Base-by-base conservation (phyloP, 2,113 vertebrate genomes). In the Chaetorhynchus papuensis region DNA sequence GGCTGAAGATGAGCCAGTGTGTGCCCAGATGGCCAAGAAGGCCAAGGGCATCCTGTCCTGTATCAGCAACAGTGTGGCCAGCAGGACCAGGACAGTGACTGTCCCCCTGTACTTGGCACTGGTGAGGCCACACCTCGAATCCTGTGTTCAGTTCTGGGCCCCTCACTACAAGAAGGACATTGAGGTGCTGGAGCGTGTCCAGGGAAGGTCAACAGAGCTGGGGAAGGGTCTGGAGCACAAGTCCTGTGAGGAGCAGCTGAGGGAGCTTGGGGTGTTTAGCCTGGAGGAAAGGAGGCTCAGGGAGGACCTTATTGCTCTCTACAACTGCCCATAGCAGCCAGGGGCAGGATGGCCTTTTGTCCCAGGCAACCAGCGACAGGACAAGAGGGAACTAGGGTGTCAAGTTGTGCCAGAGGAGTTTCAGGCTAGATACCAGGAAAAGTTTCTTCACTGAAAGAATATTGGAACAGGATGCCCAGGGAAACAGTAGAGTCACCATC, bases 91-190 rank as follows among this genome's bases (percentile, higher is more conserved):
- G 50, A 12, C 18, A 28, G 74, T 0, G 47, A 47, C 2, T 0
- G 13, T 26, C 1, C 2, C 37, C 23, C 41, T 30, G 2, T n/a
- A 3, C 15, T 52, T 0, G 0, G 18, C 27, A 23, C 33, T 81
- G 37, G 1, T 75, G 53, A 89, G 20, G 16, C 13, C 7, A 4
- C 6, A 10, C 7, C 13, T 66, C 10, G 1, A 26, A 17, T 89
- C 2, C 19, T 45, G 28, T 24, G 3, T 1, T 3, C 19, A 17
- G 5, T 66, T 82, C 20, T 45, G 45, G 39, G 11, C 28, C 23
- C 10, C 7, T 59, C 53, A 30, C 39, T 44, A 0, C 13, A 30
- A 13, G 59, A 28, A 57, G 4, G 19, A 68, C 53, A 21, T 1
- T 39, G 60, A 45, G 33, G 52, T 0, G 69, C 39, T 74, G 53